Evolutionary conservation across 2,888 invertebrate genomes (phyloP), one percentile per base, ranked within the genome.

Genomic region (Himalopsyche kuldschensis): DNA sequence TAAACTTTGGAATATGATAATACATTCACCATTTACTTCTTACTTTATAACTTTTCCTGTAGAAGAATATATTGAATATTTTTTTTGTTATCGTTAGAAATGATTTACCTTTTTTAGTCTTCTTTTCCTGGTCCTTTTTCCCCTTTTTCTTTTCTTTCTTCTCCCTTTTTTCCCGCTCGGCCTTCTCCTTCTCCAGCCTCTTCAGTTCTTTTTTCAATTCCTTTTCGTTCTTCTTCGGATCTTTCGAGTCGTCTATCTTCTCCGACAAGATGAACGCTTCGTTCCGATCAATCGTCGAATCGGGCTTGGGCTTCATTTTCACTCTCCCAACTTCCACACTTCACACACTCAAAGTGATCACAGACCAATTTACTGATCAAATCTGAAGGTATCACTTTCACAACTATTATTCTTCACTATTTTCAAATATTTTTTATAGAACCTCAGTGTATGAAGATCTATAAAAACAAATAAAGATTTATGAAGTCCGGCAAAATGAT

Each of bases 221-320:
- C 87, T 92, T 92, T 83, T 91, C 91, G 87, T 87, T 91, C 87
- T 90, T 92, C 88, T 90, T 91, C 86, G 85, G 84, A 32, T 89
- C 89, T 88, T 91, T 91, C 81, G 91, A 90, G 87, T 92, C 91
- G 88, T 92, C 92, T 79, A 91, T 91, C 87, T 93, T 92, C 88
- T 93, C 93, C 87, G 92, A 91, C 87, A 93, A 88, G 84, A 93
- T 93, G 88, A 93, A 91, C 87, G 92, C 91, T 88, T 92, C 92
- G 85, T 88, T 87, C 30, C 87, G 87, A n/a, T 84, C 83, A 63
- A 80, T 78, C 48, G 75, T 75, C 88, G 84, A 85, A 84, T 89
- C 89, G 83, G 87, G 80, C 78, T 87, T 87, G n/a, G 86, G 88
- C 86, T 89, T 88, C 86, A 87, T 89, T 86, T 88, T 89, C 15